A percentile compares a stretch with the other conserved stretches of the same genome.
Conservation (phyloP, 2,888 invertebrate species). For the Cosmia pyralina region DNA sequence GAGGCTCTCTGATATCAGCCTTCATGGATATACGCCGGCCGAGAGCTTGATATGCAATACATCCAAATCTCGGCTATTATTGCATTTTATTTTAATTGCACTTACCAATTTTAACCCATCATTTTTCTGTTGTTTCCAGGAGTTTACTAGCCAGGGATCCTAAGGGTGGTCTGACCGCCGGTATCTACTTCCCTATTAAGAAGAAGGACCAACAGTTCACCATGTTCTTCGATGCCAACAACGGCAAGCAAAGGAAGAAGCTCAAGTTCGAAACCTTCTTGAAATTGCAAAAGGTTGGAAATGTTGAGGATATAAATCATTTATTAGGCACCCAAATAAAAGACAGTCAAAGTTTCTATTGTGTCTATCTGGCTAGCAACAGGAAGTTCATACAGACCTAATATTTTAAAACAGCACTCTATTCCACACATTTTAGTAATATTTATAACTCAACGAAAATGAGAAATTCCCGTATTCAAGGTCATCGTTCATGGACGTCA, state of each 20-base stretch:
- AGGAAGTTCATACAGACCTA: background rate
- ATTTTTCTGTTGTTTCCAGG: slow-evolving; percentile 80
- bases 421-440: slow-evolving; percentile 25
- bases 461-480: slow-evolving; percentile 17
- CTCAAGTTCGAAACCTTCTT: slow-evolving; percentile 93
- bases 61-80: background rate
- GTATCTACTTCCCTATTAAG: slow-evolving; percentile 95
- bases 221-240: slow-evolving; percentile 94
- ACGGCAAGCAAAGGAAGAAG: slow-evolving; percentile 93
- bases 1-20: background rate
- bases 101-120: background rate
- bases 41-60: background rate
- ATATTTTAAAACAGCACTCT: background rate
- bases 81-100: background rate
- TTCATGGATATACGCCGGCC: background rate
- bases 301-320: background rate
- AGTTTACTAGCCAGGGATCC: slow-evolving; percentile 95
- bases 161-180: slow-evolving; percentile 95
- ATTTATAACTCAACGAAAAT: slow-evolving; percentile 22
- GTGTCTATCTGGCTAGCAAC: background rate
- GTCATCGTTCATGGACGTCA: slow-evolving; percentile 40
- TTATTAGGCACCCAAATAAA: background rate
- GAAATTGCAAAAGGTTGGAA: slow-evolving; percentile 91
- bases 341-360: background rate
- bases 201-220: slow-evolving; percentile 92